phyloP scores from a whole-genome alignment of 2,113 vertebrate species.

The Tursiops truncatus region DNA sequence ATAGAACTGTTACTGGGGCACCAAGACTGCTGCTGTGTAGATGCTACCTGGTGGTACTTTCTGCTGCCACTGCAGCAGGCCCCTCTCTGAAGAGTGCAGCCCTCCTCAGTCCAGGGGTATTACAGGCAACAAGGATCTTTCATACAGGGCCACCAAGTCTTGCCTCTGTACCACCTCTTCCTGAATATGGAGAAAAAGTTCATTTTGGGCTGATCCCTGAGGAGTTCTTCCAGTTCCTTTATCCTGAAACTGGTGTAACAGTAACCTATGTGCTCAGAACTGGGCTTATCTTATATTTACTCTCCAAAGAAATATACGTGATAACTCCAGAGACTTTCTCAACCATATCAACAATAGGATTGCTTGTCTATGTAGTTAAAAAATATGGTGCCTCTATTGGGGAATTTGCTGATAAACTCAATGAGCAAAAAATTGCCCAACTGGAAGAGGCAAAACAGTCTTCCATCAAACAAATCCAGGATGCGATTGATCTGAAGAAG shows the following conservation, averaged over 20 bases:
- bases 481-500: constrained; percentile 89
- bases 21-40: too few relatives aligned
- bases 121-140: constrained; percentile 87
- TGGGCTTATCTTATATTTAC: constrained; percentile 90
- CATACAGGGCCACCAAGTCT: constrained; percentile 87
- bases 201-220: constrained; percentile 93
- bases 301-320: constrained; percentile 97
- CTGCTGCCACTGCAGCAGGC: neutral
- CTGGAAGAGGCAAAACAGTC: constrained; percentile 85
- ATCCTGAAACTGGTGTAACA: constrained; percentile 97
- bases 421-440: constrained; percentile 90
- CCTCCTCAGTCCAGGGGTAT: constrained; percentile 64
- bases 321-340: constrained; percentile 92
- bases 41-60: neutral
- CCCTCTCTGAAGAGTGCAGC: neutral
- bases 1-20: too few relatives aligned
- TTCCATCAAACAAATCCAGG: constrained; percentile 77
- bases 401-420: constrained; percentile 92
- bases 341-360: constrained; percentile 75
- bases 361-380: constrained; percentile 89
- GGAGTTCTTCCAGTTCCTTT: constrained; percentile 94
- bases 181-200: constrained; percentile 93
- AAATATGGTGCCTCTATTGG: constrained; percentile 89
- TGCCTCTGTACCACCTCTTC: constrained; percentile 91
- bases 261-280: constrained; percentile 95